Evolutionary conservation across 2,888 invertebrate genomes (phyloP).

Genomic region (Koerneria pararmatus): DNA sequence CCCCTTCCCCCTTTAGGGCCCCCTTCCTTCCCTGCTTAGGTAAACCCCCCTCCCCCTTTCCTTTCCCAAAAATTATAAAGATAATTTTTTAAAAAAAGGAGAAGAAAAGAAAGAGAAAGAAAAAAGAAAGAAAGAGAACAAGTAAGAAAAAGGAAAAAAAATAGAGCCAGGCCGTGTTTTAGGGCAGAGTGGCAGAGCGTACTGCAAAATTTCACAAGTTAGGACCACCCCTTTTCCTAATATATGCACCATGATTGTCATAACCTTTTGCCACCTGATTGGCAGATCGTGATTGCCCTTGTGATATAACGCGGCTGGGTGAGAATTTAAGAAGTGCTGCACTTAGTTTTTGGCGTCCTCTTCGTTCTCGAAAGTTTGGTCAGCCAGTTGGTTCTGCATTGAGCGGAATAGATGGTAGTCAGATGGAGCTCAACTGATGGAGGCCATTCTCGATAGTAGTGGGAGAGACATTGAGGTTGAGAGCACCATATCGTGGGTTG

Average conservation of each 20-base stretch:
- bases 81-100: background rate
- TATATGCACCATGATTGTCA: slow-evolving; percentile 11
- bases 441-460: too few relatives aligned
- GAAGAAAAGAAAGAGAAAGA: slow-evolving; percentile 7
- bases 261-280: slow-evolving; percentile 6
- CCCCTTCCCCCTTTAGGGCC: background rate
- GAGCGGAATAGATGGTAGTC: too few relatives aligned
- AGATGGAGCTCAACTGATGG: too few relatives aligned
- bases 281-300: too few relatives aligned
- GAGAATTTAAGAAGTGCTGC: too few relatives aligned
- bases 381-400: too few relatives aligned
- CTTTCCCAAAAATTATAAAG: background rate
- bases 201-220: background rate
- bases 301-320: too few relatives aligned
- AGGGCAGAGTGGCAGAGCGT: background rate
- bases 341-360: too few relatives aligned
- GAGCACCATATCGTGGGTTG: too few relatives aligned
- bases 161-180: background rate
- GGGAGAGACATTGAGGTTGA: too few relatives aligned
- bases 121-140: slow-evolving; percentile 11
- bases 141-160: slow-evolving; percentile 2
- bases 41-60: slow-evolving; percentile 4
- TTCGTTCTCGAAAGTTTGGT: too few relatives aligned
- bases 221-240: slow-evolving; percentile 12
- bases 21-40: too few relatives aligned